Base-by-base conservation (phyloP, 2,797 vertebrate genomes). In the Coregonus ussuriensis region DNA sequence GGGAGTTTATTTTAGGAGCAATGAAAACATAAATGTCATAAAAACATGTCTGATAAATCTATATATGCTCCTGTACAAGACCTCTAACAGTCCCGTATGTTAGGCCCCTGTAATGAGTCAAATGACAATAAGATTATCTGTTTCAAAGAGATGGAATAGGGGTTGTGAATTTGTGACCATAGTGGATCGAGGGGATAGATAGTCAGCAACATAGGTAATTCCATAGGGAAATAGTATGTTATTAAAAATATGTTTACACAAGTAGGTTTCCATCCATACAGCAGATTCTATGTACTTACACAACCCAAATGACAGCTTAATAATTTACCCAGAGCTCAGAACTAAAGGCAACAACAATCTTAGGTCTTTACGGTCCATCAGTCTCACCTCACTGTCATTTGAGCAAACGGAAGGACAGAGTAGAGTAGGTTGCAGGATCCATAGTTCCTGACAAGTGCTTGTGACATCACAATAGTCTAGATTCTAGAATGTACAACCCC, bases 291-390 rank as follows among this genome's bases (percentile, higher is more conserved):
- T 69, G 67, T 18, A 41, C 62, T 59, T 67, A 16, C 71, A 37
- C 63, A 74, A 70, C 51, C 33, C 67, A 53, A 75, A 67, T 21
- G 7, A n/a, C 47, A 31, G 75, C 18, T 73, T 78, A 78, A 78
- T 78, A 31, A 74, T 78, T 78, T 51, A 78, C 77, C 31, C 33
- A 54, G n/a, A 72, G 53, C 37, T 41, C n/a, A 35, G 35, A 74
- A 74, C 63, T 67, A 54, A 56, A 67, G 63, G 62, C 77, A 74
- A 74, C 76, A 68, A 74, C 66, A 33, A 68, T 74, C 63, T 69
- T 78, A 74, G 47, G 71, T 74, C 62, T 78, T 68, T 65, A 78
- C 65, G 77, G 71, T 73, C 66, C 63, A 68, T 62, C 51, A 56
- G 63, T 54, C 68, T 52, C 68, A 71, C 52, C 65, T 59, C 16